A percentile compares a stretch with the other conserved stretches of the same genome.
These are phyloP conservation scores for Psittacara wagleri DNA, from an alignment of 2,113 vertebrate genomes.

Conservation along the genomic window DNA sequence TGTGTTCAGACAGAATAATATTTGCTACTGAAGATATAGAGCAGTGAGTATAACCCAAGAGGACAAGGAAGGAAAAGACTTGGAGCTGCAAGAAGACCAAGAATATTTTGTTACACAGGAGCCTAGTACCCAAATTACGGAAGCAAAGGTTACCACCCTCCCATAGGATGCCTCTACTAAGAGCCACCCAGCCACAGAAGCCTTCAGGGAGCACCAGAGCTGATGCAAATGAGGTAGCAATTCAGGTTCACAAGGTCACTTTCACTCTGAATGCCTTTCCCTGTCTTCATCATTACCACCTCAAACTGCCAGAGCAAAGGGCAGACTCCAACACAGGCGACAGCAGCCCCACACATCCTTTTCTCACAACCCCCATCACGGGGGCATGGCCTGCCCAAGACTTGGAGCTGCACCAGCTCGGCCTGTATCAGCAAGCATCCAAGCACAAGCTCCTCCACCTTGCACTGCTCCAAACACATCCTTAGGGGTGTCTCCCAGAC, in stretches of 20 bases:
- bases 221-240: background rate
- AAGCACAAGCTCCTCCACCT: background rate
- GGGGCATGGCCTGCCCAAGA: background rate
- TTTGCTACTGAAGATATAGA: background rate
- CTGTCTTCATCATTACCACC: background rate
- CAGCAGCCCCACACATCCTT: fast-evolving
- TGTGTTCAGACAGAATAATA: background rate
- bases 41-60: background rate
- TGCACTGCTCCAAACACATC: background rate
- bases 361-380: background rate
- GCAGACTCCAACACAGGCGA: background rate
- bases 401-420: fast-evolving
- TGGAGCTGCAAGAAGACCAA: background rate
- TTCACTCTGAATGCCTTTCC: background rate
- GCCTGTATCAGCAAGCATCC: background rate
- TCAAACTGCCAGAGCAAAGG: background rate
- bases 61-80: background rate
- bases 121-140: background rate
- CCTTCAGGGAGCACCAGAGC: background rate
- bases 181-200: background rate
- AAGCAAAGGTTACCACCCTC: background rate
- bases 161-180: background rate
- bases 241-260: conserved; percentile 14
- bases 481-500: background rate
- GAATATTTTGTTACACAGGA: background rate